phyloP scores from a whole-genome alignment of 2,797 vertebrate genomes.

The Pseudochirops corinnae region DNA sequence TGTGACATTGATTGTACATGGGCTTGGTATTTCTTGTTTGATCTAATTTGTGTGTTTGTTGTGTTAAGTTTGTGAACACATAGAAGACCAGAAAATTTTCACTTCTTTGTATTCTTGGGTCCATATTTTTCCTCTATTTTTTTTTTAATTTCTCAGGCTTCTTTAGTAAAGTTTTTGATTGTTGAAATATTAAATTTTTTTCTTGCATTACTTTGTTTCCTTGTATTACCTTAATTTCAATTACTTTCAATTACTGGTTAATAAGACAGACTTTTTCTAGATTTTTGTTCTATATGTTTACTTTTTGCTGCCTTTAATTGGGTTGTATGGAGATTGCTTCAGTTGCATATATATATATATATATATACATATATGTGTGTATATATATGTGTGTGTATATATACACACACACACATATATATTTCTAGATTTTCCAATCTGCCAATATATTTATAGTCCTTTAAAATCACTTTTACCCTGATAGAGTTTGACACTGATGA shows the following conservation, averaged over 20 bases:
- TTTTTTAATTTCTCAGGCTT: not conserved
- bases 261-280: not conserved
- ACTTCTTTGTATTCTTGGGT: not conserved
- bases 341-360: not conserved
- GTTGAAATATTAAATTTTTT: not conserved
- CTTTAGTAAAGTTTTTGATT: not conserved
- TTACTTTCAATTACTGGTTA: not conserved
- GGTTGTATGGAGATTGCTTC: not conserved
- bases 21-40: not conserved
- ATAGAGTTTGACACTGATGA: not conserved
- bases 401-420: not conserved
- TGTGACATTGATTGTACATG: not conserved
- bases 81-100: not conserved
- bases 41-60: not conserved
- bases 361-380: no score
- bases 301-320: not conserved
- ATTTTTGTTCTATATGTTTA: not conserved
- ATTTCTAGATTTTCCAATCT: not conserved
- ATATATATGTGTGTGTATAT: no score
- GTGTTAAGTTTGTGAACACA: not conserved
- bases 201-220: not conserved
- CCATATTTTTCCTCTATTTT: not conserved
- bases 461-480: not conserved
- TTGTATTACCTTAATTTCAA: not conserved
- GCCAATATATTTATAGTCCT: not conserved